Evolutionary conservation across 2,113 vertebrate species (phyloP), one percentile per base, ranked within the genome.

Genomic region (Coreoperca whiteheadi): DNA sequence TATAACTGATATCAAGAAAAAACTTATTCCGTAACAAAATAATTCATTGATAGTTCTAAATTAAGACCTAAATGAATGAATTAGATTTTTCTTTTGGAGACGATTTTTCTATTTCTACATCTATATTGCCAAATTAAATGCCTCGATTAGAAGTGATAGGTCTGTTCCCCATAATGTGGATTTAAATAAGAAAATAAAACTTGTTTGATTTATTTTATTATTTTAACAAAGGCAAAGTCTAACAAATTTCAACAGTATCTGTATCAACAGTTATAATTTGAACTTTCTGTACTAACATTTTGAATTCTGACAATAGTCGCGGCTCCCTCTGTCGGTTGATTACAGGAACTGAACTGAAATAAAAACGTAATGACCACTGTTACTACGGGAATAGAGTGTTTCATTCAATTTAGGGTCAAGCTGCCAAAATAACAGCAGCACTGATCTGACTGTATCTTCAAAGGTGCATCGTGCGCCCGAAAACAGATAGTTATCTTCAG

Each of bases 1-100:
- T 82, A 72, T 84, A 83, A 92, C 56, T 84, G 23, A 76, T 74
- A 78, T 85, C 16, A 72, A 57, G 25, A 59, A 71, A 60, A 77
- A 1, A 48, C 60, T 81, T 86, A 54, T 89, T 93, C 93, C 89
- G 73, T 90, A 87, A 84, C 15, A 87, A 80, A 79, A 86, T 66
- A 25, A 50, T 87, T 93, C 61, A 87, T 71, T 56, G 0, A 48
- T 76, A 79, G 84, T 89, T 91, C 84, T 67, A 80, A 93, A 95
- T 94, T 94, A 95, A 94, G 71, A 88, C 82, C 81, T 86, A 34
- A 9, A 79, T 46, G 53, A 86, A 82, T 54, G 4, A 48, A 66
- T 15, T 18, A n/a, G 12, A 77, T 61, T 43, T 64, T 30, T 72
- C 16, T 68, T 80, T 4, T 56, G 34, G 11, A n/a, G 4, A 61